A percentile compares a stretch with the other conserved stretches of the same genome.
These are phyloP conservation scores for Argyrosomus japonicus DNA, from an alignment of 2,113 vertebrate genomes.

Conservation along the genomic window DNA sequence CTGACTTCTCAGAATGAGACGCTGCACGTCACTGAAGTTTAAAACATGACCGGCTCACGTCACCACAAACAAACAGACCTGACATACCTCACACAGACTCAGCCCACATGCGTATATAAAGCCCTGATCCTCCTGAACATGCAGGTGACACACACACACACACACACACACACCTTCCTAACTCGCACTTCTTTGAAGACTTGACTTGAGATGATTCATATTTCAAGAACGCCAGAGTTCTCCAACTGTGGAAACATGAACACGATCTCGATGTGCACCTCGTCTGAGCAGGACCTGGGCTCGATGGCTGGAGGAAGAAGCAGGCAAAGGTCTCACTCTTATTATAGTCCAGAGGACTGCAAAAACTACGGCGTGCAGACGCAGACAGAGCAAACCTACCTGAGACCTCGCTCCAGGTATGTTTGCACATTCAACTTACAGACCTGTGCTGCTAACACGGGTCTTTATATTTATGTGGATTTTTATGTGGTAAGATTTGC, in stretches of 20 bases:
- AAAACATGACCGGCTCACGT: constrained; percentile 33
- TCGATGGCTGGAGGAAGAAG: constrained; percentile 42
- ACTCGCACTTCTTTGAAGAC: not conserved
- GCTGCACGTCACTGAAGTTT: constrained; percentile 8
- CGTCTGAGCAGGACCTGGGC: constrained; percentile 47
- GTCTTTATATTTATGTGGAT: not conserved
- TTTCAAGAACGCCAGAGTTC: constrained; percentile 62
- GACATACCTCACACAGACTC: constrained; percentile 40
- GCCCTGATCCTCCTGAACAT: not conserved
- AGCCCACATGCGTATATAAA: constrained; percentile 64
- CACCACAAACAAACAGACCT: constrained; percentile 63
- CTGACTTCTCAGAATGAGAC: constrained; percentile 47
- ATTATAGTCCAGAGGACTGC: constrained; percentile 56
- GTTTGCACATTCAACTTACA: constrained; percentile 16
- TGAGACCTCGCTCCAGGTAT: constrained; percentile 80
- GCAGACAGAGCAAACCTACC: constrained; percentile 34
- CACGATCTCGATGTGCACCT: constrained; percentile 34
- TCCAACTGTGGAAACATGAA: constrained; percentile 64
- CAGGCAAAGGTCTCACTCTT: constrained; percentile 76
- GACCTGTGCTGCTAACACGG: not conserved
- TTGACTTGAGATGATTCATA: constrained; percentile 66
- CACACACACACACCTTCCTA: not conserved
- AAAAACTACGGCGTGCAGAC: constrained; percentile 46
- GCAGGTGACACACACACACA: constrained; percentile 25
- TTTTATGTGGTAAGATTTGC: no score